Evolutionary conservation across 2,113 vertebrate species (phyloP).

Genomic region (Nansenia antarctica): DNA sequence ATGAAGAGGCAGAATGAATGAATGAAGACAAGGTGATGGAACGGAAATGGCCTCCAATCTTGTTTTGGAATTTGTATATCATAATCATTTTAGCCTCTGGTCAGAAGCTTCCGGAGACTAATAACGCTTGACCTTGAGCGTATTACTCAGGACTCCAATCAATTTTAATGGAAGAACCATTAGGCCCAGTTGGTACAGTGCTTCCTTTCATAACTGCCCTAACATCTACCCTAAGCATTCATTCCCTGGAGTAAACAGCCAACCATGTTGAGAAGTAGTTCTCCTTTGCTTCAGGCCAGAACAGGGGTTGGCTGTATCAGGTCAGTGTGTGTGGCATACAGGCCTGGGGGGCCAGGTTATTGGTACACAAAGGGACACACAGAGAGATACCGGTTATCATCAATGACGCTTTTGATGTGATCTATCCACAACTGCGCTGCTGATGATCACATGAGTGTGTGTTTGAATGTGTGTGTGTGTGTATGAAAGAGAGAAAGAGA

Average conservation of each 20-base stretch:
- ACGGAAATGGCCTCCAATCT: too few relatives aligned
- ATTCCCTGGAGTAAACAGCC: too few relatives aligned
- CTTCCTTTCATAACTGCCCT: not conserved
- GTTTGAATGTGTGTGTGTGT: conserved; percentile 16
- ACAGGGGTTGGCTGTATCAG: not conserved
- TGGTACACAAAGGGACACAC: conserved; percentile 4
- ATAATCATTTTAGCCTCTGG: too few relatives aligned
- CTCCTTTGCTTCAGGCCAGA: too few relatives aligned
- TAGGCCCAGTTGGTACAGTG: conserved; percentile 39
- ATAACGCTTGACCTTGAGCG: conserved; percentile 22
- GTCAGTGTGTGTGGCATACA: not conserved
- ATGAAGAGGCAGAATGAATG: too few relatives aligned
- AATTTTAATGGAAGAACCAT: conserved; percentile 57
- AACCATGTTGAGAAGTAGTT: too few relatives aligned
- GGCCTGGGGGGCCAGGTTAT: not conserved
- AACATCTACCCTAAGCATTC: too few relatives aligned
- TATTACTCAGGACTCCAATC: conserved; percentile 40
- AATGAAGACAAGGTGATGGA: too few relatives aligned
- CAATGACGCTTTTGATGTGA: conserved; percentile 64
- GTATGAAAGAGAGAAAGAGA: not conserved
- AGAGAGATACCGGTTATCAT: conserved; percentile 29
- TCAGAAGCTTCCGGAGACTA: conserved; percentile 45
- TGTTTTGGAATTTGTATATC: too few relatives aligned
- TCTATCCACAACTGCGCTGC: conserved; percentile 40
- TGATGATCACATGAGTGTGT: conserved; percentile 64